Base-by-base conservation (phyloP, 1,140 invertebrate species). In the Halesus radiatus region DNA sequence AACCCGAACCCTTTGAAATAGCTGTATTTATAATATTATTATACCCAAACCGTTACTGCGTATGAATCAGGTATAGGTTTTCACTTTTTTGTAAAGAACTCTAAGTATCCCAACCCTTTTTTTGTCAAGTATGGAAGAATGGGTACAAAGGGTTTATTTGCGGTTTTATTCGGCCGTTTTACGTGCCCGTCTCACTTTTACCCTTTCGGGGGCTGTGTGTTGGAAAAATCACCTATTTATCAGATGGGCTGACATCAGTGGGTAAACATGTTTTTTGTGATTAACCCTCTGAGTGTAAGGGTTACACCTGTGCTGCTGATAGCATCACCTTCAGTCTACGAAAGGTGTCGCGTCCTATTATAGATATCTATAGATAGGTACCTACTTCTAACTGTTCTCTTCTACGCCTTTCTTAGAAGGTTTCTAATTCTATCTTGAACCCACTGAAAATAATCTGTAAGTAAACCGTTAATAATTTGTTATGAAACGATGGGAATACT, bases 171-270 rank as follows among this genome's bases (percentile, higher is more conserved):
- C 29, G 20, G 13, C 26, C 16, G 53, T n/a, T 68, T 45, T 37
- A 72, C 26, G 23, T 70, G 52, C 37, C 13, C 52, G 64, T 70
- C 60, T 70, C 64, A 62, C 52, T 78, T 54, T 81, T 32, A 77
- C 75, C 68, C 66, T 81, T 76, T 73, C 56, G 64, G 54, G 20
- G 56, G 73, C 56, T 78, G 26, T 53, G 18, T 22, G 18, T 73
- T 72, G 72, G 75, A 81, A 78, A 81, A 81, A 74, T 82, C 81
- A 82, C 81, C 81, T 82, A 78, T 82, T 82, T 79, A 82, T 82
- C 81, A 52, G 72, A 75, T 75, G 23, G 53, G 68, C 75, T 58
- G 81, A 79, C 81, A 62, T 13, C n/a, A 37, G 58, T 73, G 77
- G 80, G 73, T 82, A 79, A 82, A 82, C 73, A 82, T 64, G 53